These are phyloP conservation scores for Syndactyla subalaris DNA, from an alignment of 2,797 vertebrate genomes.

Conservation along the genomic window DNA sequence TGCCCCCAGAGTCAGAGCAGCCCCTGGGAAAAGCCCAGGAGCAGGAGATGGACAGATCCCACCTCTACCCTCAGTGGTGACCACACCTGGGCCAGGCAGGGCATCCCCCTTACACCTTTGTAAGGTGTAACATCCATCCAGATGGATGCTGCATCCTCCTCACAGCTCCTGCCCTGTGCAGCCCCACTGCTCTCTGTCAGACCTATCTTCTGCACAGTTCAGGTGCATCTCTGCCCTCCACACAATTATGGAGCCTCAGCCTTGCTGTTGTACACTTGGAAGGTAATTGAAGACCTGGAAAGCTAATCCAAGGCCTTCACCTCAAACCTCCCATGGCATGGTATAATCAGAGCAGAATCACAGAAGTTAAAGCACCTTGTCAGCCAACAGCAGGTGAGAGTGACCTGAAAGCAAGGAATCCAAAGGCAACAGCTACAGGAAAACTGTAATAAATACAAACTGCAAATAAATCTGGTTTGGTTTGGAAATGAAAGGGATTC, in stretches of 20 bases:
- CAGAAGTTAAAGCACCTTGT: neutral
- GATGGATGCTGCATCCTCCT: neutral
- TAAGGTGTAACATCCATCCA: neutral
- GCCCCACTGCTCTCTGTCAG: fast-evolving
- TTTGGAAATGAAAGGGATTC: neutral
- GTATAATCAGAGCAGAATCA: neutral
- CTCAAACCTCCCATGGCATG: fast-evolving
- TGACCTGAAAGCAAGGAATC: neutral
- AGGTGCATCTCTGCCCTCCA: neutral
- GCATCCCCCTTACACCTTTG: neutral
- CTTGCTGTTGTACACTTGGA: neutral
- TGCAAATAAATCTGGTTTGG: neutral
- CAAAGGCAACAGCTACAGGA: neutral
- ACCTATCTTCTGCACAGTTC: fast-evolving
- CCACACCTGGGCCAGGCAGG: neutral
- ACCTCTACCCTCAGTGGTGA: neutral
- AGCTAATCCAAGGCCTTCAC: neutral
- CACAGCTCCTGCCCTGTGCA: neutral
- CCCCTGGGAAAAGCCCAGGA: neutral
- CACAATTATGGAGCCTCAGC: neutral
- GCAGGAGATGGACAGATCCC: neutral
- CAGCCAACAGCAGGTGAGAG: neutral
- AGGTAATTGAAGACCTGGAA: neutral
- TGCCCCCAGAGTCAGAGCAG: neutral
- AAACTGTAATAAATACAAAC: neutral